A percentile compares a stretch with the other conserved stretches of the same genome.
These are phyloP conservation scores for Drosophila eugracilis DNA, from an alignment of 1,140 invertebrate species.

Conservation along the genomic window DNA sequence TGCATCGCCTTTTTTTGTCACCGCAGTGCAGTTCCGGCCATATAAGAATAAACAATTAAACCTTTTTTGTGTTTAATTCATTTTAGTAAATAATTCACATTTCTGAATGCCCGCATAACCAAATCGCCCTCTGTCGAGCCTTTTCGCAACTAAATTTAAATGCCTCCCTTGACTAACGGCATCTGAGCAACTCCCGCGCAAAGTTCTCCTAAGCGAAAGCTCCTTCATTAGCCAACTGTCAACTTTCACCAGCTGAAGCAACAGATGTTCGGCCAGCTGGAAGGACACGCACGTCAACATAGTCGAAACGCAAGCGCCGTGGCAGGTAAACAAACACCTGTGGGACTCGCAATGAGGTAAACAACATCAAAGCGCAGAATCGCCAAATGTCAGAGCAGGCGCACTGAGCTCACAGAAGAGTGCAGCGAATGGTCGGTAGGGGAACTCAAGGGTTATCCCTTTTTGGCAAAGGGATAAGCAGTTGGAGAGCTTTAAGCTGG, in stretches of 20 bases:
- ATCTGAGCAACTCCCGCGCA: neutral
- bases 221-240: conserved; percentile 27
- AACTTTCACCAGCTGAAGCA: conserved; percentile 12
- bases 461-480: conserved; percentile 3
- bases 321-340: conserved; percentile 73
- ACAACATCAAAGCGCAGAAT: conserved; percentile 48
- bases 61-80: no score
- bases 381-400: conserved; percentile 63
- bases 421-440: conserved; percentile 10
- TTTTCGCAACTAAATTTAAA: conserved; percentile 6
- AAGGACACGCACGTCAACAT: conserved; percentile 31
- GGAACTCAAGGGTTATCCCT: conserved; percentile 8
- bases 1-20: no score
- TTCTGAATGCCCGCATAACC: neutral
- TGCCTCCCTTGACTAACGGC: neutral
- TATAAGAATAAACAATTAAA: no score
- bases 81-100: no score
- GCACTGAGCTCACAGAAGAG: conserved; percentile 43
- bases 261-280: conserved; percentile 54
- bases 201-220: conserved; percentile 9
- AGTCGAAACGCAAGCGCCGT: conserved; percentile 47
- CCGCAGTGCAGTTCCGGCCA: no score
- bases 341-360: conserved; percentile 51
- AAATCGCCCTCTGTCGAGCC: neutral
- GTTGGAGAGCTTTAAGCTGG: conserved; percentile 59